Base-by-base conservation (phyloP, 2,888 invertebrate species). In the Selenia dentaria region DNA sequence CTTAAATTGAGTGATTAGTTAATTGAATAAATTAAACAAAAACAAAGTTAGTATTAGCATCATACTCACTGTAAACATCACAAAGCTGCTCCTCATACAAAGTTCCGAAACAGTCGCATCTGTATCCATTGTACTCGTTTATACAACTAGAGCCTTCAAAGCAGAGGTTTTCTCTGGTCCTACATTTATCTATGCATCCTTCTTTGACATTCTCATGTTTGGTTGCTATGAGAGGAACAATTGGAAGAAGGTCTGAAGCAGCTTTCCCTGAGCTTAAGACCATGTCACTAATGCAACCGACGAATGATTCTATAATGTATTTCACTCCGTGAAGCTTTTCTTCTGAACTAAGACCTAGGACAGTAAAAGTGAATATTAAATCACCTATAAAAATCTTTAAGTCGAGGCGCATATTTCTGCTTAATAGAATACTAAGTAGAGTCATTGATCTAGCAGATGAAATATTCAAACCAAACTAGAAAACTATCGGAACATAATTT, bases 41-140 rank as follows among this genome's bases (percentile, higher is more conserved):
- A 16, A 16, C 16, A 16, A 16, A n/a, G n/a, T n/a, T n/a, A n/a
- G n/a, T n/a, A n/a, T n/a, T n/a, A n/a, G n/a, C n/a, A 5, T 18
- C 28, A 14, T 65, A 92, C 94, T 93, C 91, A 98, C 98, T 97
- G 77, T 96, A 96, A 64, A 96, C 95, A 86, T 97, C 96, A 85
- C 98, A 98, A 59, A 95, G 94, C 64, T 96, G 96, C 59, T 98
- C 98, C 85, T 98, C 98, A 79, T 97, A 97, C 65, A 94, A 92
- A 1, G 97, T 97, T 12, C 97, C 97, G 71, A 97, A 98, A 79
- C 98, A 98, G 76, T 98, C 97, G 74, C 98, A 98, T 10, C 96
- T 95, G 49, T 96, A 93, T 45, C 95, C 94, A 65, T 96, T 96
- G 80, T 98, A 98, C 73, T 97, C 96, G 83, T 98, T 98, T 51